Conservation (phyloP, 2,113 vertebrate species). For the Mixornis gularis region DNA sequence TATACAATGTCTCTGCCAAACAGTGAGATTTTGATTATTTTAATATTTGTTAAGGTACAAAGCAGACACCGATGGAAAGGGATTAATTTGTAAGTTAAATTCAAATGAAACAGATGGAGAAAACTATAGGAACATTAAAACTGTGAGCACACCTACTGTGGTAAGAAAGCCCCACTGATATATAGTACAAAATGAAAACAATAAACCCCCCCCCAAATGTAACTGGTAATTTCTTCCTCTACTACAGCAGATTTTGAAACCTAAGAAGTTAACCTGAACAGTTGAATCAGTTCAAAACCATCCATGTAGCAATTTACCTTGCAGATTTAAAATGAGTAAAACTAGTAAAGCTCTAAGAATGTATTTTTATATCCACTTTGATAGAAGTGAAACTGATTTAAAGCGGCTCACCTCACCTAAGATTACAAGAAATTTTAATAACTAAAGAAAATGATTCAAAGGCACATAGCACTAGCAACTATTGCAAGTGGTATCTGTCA, state of each 20-base stretch:
- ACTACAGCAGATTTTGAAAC: neutral
- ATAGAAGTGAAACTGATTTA: neutral
- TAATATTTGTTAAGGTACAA: neutral
- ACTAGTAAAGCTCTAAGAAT: neutral
- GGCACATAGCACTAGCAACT: conserved; percentile 29
- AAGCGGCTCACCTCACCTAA: neutral
- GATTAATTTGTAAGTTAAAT: conserved; percentile 4
- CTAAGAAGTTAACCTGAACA: neutral
- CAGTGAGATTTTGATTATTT: neutral
- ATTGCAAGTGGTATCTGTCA: conserved; percentile 12
- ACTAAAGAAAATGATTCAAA: neutral
- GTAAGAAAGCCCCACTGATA: neutral
- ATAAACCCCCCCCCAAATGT: neutral
- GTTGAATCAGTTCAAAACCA: neutral
- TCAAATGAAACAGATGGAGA: neutral
- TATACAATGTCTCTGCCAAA: neutral
- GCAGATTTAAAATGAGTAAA: neutral
- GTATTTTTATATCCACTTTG: neutral
- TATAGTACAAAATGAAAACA: neutral
- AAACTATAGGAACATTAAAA: neutral
- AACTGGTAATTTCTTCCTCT: neutral
- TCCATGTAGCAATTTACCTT: neutral
- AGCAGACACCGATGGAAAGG: neutral
- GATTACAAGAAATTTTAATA: neutral
- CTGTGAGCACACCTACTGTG: neutral